Conservation (phyloP, 2,113 vertebrate genomes). For the Anhinga rufa region DNA sequence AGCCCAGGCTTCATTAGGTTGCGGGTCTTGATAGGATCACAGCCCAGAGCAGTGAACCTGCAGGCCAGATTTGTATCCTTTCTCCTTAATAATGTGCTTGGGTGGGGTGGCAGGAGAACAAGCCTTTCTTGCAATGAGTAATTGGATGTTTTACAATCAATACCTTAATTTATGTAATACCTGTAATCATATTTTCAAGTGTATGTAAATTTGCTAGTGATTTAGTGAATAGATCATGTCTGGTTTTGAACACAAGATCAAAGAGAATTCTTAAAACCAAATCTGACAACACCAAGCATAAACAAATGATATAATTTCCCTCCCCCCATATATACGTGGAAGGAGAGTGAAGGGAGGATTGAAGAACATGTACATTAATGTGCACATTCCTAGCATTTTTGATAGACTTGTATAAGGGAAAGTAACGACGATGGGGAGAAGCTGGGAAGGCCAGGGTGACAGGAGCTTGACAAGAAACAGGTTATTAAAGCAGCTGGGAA, state of each 20-base stretch:
- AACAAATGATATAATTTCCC: neutral
- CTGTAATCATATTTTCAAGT: neutral
- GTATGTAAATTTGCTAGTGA: neutral
- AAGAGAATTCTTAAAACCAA: neutral
- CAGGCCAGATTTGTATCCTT: neutral
- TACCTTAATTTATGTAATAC: constrained; percentile 2
- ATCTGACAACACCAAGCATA: neutral
- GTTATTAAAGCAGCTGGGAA: constrained; percentile 30
- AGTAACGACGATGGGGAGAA: neutral
- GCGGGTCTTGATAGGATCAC: neutral
- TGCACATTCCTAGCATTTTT: neutral
- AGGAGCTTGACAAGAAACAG: neutral
- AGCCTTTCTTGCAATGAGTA: neutral
- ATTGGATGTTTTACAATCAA: constrained; percentile 13
- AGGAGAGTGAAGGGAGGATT: neutral
- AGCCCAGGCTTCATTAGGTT: neutral
- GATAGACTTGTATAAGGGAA: neutral
- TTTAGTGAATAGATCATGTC: neutral
- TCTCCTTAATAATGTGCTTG: neutral
- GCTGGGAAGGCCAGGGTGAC: neutral
- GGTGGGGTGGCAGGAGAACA: neutral
- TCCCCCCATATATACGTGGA: neutral
- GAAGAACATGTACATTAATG: neutral
- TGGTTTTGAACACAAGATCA: neutral
- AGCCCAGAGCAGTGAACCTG: neutral